These are phyloP conservation scores for Cydia pomonella DNA, from an alignment of 1,140 invertebrate species.

Conservation along the genomic window DNA sequence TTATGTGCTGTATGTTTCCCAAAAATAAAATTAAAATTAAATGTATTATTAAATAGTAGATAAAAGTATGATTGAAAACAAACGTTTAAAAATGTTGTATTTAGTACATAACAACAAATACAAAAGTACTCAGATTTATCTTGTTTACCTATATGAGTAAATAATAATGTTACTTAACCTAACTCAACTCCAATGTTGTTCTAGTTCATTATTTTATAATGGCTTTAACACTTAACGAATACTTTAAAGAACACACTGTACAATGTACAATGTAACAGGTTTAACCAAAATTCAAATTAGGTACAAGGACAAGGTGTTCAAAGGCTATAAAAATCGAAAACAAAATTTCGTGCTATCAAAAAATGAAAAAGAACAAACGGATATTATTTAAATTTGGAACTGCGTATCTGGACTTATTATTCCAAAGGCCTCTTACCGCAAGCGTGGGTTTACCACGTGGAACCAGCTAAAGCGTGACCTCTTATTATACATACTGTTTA, in stretches of 20 bases:
- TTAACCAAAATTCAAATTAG: slow-evolving; percentile 3
- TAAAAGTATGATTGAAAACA: too few species aligned
- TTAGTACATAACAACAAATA: too few species aligned
- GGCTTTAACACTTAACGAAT: background rate
- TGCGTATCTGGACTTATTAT: background rate
- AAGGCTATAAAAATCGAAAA: background rate
- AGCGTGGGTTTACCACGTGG: background rate
- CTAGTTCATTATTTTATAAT: background rate
- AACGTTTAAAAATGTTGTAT: too few species aligned
- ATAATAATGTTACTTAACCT: slow-evolving; percentile 9
- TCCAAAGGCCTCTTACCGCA: background rate
- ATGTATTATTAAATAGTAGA: too few species aligned
- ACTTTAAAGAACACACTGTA: background rate
- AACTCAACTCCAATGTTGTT: background rate
- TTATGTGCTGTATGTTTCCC: too few species aligned
- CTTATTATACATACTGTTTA: background rate
- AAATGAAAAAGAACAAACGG: background rate
- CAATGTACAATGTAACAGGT: background rate
- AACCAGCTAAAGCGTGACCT: background rate
- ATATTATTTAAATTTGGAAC: background rate
- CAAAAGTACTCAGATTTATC: background rate
- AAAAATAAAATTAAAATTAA: too few species aligned
- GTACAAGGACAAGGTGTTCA: slow-evolving; percentile 22
- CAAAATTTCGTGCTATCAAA: background rate
- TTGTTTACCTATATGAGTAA: background rate